Conservation (phyloP, 2,797 vertebrate species). For the Potorous gilbertii region DNA sequence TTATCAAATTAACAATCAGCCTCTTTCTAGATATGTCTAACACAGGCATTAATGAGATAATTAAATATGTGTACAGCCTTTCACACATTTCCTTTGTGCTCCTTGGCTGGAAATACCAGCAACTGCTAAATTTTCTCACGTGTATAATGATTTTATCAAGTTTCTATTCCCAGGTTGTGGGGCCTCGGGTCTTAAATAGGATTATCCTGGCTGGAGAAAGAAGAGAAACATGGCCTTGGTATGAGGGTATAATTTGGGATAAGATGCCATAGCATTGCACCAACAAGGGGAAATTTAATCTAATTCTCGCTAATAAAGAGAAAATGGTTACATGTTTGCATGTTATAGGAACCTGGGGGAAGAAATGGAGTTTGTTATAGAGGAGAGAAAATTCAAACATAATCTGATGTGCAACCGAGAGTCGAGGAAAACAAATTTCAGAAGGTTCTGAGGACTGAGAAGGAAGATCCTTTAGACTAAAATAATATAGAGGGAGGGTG, state of each 20-base stretch:
- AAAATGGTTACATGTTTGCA: background rate
- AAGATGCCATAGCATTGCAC: background rate
- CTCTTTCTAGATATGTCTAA: constrained; percentile 31
- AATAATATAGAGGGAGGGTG: background rate
- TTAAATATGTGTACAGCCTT: constrained; percentile 13
- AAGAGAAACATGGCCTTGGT: background rate
- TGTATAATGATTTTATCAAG: constrained; percentile 19
- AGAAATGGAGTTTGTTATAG: background rate
- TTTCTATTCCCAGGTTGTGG: background rate
- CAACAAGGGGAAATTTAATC: background rate
- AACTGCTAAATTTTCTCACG: background rate
- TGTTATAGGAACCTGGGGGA: background rate
- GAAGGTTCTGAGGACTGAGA: background rate
- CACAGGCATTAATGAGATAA: constrained; percentile 33
- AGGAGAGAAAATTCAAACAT: background rate
- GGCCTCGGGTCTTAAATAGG: background rate
- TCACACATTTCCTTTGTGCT: constrained; percentile 43
- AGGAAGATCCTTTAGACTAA: background rate
- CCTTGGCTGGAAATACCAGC: background rate
- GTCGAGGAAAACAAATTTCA: background rate
- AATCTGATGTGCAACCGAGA: background rate
- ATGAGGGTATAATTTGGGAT: background rate
- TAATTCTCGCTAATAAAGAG: background rate
- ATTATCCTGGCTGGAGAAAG: background rate
- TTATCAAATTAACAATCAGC: constrained; percentile 25